phyloP scores from a whole-genome alignment of 2,797 vertebrate species.

The Sebastolobus alascanus region DNA sequence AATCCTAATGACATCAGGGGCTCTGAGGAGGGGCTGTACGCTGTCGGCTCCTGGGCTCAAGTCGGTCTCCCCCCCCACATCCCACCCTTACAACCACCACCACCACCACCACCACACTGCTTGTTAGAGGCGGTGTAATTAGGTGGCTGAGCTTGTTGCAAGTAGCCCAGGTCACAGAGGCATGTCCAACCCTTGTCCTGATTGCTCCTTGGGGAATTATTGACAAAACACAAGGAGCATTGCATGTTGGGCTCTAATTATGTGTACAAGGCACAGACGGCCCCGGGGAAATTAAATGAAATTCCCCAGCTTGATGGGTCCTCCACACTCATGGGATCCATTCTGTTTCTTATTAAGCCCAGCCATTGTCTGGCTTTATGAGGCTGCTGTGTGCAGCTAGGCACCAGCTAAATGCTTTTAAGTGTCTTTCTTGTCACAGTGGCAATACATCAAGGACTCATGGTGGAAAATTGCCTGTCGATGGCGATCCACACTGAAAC shows the following conservation, averaged over 20 bases:
- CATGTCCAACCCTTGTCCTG: conserved; percentile 96
- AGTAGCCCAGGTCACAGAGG: conserved; percentile 96
- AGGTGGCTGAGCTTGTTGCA: conserved; percentile 91
- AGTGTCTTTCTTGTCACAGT: conserved; percentile 68
- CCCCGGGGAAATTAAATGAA: conserved; percentile 99
- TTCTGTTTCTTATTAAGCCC: conserved; percentile 97
- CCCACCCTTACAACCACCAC: conserved; percentile 52
- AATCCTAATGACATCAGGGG: conserved; percentile 76
- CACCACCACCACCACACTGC: conserved; percentile 77
- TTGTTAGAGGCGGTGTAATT: conserved; percentile 96
- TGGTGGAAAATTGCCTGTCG: conserved; percentile 73
- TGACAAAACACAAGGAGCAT: conserved; percentile 95
- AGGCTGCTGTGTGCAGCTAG: conserved; percentile 89
- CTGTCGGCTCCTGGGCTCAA: conserved; percentile 49
- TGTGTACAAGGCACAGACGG: conserved; percentile 95
- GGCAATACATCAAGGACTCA: conserved; percentile 73
- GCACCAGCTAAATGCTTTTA: conserved; percentile 85
- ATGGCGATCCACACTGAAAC: conserved; percentile 62
- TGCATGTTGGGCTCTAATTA: conserved; percentile 98
- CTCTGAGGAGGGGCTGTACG: conserved; percentile 64
- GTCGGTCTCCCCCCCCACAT: conserved; percentile 33
- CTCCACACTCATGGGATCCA: conserved; percentile 92
- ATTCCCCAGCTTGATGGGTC: conserved; percentile 96
- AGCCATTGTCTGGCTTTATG: conserved; percentile 95
- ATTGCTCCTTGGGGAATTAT: conserved; percentile 97